These are phyloP conservation scores for Ficedula albicollis DNA, from an alignment of 2,797 vertebrate genomes.

Conservation along the genomic window DNA sequence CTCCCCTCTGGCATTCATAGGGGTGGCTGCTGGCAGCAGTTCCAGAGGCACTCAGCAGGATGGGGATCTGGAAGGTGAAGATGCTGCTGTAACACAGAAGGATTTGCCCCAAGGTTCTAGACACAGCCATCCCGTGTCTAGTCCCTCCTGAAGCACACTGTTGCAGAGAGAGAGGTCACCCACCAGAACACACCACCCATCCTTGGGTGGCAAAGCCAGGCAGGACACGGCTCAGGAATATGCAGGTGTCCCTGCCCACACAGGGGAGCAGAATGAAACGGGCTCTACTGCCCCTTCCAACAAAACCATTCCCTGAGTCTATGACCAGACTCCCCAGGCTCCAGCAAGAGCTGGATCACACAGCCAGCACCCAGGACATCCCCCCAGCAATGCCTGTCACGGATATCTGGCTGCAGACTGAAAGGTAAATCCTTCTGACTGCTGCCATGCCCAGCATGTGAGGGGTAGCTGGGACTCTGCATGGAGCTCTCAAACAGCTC, in stretches of 20 bases:
- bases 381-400: accelerated
- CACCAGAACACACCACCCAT: not conserved
- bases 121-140: not conserved
- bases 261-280: not conserved
- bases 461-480: accelerated
- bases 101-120: not conserved
- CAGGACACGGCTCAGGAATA: accelerated
- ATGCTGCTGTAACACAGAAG: accelerated
- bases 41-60: not conserved
- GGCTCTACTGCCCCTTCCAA: not conserved
- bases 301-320: not conserved
- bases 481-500: not conserved
- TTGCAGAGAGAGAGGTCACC: not conserved
- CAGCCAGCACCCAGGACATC: not conserved
- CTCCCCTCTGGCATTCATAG: not conserved
- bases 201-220: not conserved
- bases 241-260: not conserved
- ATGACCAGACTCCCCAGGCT: not conserved
- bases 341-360: not conserved
- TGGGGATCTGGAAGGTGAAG: not conserved
- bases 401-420: not conserved
- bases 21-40: not conserved
- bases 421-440: not conserved
- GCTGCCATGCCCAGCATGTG: accelerated
- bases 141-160: not conserved